Evolutionary conservation across 2,888 invertebrate species (phyloP), one percentile per base, ranked within the genome.

Genomic region (Slavum lentiscoides): DNA sequence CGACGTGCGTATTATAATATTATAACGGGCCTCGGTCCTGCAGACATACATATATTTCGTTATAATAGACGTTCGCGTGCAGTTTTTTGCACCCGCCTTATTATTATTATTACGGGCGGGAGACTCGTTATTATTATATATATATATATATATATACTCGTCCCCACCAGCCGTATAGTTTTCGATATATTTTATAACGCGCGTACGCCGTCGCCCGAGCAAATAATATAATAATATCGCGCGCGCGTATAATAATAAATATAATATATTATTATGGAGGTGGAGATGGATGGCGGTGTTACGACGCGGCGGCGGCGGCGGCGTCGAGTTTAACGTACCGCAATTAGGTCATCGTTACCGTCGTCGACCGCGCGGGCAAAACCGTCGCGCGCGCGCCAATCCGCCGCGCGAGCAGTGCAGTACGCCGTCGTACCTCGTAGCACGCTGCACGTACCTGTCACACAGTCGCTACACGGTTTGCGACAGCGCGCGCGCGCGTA

Each of bases 251-350:
- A 66, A 66, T 74, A 66, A 55, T 68, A 59, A 61, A 61, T 49
- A 61, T 21, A 53, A 59, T 39, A 58, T 30, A 59, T 59, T 43
- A 19, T 11, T 21, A 17, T 72, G 62, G 58, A 7, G 37, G 58
- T 49, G 64, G 59, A 19, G 7, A 70, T 30, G 30, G 69, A 59
- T 19, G 76, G 59, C 19, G 76, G 62, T 21, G 73, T 62, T 74
- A 62, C 62, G 37, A 55, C 66, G 30, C 61, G 74, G 17, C 43
- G 74, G 23, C 61, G 30, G 58, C 64, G 55, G 43, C 37, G 49
- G 23, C 58, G 69, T 23, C 62, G 80, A 80, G 80, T 80, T 80
- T 80, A 80, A 80, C 80, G 80, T 64, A 80, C 80, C 70, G 80
- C 80, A 80, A 80, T 13, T 80, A 55, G 80, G 80, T 80, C 80